Percentiles rank a stretch among this genome's conserved stretches.
These are phyloP conservation scores for Avahi laniger DNA, from an alignment of 2,797 vertebrate species.

Conservation along the genomic window DNA sequence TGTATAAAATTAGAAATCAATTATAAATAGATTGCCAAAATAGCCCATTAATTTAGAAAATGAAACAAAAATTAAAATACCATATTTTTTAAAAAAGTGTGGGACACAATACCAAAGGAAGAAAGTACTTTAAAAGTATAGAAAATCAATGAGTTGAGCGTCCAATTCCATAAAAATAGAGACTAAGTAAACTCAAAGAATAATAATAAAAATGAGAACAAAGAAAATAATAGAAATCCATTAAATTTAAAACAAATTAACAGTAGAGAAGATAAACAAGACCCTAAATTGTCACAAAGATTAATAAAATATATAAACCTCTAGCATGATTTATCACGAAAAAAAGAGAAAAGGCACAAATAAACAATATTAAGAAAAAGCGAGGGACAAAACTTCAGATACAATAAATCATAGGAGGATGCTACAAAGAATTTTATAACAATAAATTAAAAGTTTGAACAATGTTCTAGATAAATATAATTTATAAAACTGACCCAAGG, in stretches of 20 bases:
- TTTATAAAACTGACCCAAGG: not conserved
- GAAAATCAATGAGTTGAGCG: not conserved
- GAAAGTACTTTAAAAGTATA: not conserved
- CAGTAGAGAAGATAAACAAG: not conserved
- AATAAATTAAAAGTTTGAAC: not conserved
- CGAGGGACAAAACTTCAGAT: not conserved
- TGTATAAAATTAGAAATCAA: not conserved
- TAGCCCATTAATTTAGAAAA: not conserved
- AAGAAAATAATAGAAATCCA: conserved; percentile 11
- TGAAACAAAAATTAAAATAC: not conserved
- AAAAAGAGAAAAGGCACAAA: not conserved
- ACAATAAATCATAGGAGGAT: not conserved
- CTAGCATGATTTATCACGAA: not conserved
- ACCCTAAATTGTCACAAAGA: not conserved
- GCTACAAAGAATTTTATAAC: not conserved
- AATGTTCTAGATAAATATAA: not conserved
- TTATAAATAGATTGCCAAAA: not conserved
- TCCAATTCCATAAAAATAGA: not conserved
- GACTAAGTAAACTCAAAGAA: conserved; percentile 5
- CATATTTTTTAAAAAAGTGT: not conserved
- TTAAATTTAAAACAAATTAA: not conserved
- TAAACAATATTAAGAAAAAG: not conserved
- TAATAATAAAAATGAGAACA: not conserved
- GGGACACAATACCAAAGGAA: not conserved
- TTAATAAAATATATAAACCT: conserved; percentile 6